Evolutionary conservation across 2,797 vertebrate genomes (phyloP), one percentile per base, ranked within the genome.

Genomic region (Remorina albescens): DNA sequence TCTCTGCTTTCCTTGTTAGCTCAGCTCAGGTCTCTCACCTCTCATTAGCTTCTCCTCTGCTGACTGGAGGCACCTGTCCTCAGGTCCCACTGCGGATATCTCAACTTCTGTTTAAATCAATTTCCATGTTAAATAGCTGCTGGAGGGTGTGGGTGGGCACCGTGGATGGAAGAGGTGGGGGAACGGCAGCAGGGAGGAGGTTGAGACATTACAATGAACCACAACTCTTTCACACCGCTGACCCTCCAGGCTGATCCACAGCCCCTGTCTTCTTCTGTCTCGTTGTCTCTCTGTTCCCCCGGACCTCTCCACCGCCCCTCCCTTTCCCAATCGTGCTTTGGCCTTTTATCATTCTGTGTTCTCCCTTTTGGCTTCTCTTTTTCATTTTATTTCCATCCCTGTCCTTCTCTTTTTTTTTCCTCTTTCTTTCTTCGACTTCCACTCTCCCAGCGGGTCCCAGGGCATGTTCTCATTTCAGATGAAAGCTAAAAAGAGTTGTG

Each of bases 71-170:
- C 89, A 89, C 90, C 91, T 90, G 90, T 90, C 89, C 86, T 86
- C 75, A 10, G 89, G 87, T 94, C 91, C 89, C 93, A 66, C 56
- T 50, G 87, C 75, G 86, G 85, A 91, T 88, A 90, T 88, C 89
- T 89, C 83, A 59, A 82, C 83, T 89, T 90, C 80, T 83, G 82
- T 93, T 91, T 91, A 92, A 95, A 94, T 94, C 92, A 92, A 92
- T 95, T 94, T 94, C 88, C 91, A 91, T 94, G 92, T 93, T 93
- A 94, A 92, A 88, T 88, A 85, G 85, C 83, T 78, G 78, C 87
- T 88, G 80, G 74, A 85, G 83, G 84, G 88, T 60, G 79, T 26
- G 67, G 62, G 61, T 26, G 74, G 44, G 42, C 21, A 1, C 37
- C 4, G 13, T 34, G 53, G 50, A 25, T 6, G 50, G 75, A 46